A percentile compares a stretch with the other conserved stretches of the same genome.
These are phyloP conservation scores for Crenuchus spilurus DNA, from an alignment of 2,797 vertebrate genomes.

Conservation along the genomic window DNA sequence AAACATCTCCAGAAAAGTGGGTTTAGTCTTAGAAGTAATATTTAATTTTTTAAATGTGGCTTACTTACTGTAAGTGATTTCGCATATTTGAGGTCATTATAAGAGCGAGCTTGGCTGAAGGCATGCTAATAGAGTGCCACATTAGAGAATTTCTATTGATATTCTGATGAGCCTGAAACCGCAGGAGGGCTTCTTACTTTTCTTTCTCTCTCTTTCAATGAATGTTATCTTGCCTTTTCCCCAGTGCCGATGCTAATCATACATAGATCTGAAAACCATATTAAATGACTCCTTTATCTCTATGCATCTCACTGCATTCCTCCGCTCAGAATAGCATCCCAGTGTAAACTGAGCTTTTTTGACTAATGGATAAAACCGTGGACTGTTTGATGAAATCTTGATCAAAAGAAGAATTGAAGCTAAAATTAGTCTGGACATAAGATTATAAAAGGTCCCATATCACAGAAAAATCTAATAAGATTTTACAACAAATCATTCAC, in stretches of 20 bases:
- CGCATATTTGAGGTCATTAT: slow-evolving; percentile 29
- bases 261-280: slow-evolving; percentile 42
- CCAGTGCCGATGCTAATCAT: slow-evolving; percentile 51
- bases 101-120: slow-evolving; percentile 28
- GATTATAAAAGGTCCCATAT: not conserved
- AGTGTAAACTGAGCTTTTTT: slow-evolving; percentile 45
- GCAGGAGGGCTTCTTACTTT: slow-evolving; percentile 28
- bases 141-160: slow-evolving; percentile 54
- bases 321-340: slow-evolving; percentile 35
- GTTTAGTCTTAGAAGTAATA: not conserved
- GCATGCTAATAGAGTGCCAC: slow-evolving; percentile 40
- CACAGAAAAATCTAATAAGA: not conserved
- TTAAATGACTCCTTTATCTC: slow-evolving; percentile 50
- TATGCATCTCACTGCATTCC: slow-evolving; percentile 41
- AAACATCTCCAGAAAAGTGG: not conserved
- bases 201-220: slow-evolving; percentile 33
- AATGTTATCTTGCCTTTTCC: slow-evolving; percentile 43
- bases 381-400: slow-evolving; percentile 25
- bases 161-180: slow-evolving; percentile 49
- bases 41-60: slow-evolving; percentile 6
- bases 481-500: too few species aligned
- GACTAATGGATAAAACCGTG: slow-evolving; percentile 26
- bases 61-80: not conserved
- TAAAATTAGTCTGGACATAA: slow-evolving; percentile 12
- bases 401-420: slow-evolving; percentile 11